phyloP scores from a whole-genome alignment of 1,140 invertebrate species.

The Drosophila gunungcola region DNA sequence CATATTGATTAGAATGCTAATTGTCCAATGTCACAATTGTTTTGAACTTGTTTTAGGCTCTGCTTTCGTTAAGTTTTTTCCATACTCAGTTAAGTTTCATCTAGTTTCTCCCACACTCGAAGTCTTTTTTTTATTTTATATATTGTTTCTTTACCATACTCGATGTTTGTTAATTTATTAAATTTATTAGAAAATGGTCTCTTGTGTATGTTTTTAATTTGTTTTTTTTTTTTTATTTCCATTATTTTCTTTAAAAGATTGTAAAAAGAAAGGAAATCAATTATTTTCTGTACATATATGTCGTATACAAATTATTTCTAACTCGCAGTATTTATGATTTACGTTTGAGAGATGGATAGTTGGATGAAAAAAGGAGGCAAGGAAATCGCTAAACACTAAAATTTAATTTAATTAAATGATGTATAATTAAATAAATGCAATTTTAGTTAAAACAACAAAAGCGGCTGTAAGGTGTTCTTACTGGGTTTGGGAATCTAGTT shows the following conservation, averaged over 20 bases:
- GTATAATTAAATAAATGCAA: constrained; percentile 80
- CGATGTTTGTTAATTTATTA: constrained; percentile 55
- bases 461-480: background rate
- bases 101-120: constrained; percentile 13
- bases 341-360: constrained; percentile 43
- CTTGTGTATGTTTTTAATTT: constrained; percentile 20
- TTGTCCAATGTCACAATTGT: constrained; percentile 69
- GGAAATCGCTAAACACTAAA: constrained; percentile 50
- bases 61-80: constrained; percentile 61
- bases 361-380: constrained; percentile 32
- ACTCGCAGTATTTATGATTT: constrained; percentile 81
- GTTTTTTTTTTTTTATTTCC: constrained; percentile 12
- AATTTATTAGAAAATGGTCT: constrained; percentile 10
- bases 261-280: constrained; percentile 24
- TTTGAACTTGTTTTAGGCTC: constrained; percentile 20
- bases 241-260: constrained; percentile 24
- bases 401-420: constrained; percentile 74
- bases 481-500: background rate
- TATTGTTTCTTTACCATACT: constrained; percentile 10
- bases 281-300: constrained; percentile 53
- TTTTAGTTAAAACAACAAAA: constrained; percentile 74
- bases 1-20: constrained; percentile 24
- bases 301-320: constrained; percentile 47
- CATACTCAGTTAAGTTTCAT: constrained; percentile 48
- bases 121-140: background rate